Evolutionary conservation across 2,888 invertebrate species (phyloP), one percentile per base, ranked within the genome.

Genomic region (Campopleginae sp.): DNA sequence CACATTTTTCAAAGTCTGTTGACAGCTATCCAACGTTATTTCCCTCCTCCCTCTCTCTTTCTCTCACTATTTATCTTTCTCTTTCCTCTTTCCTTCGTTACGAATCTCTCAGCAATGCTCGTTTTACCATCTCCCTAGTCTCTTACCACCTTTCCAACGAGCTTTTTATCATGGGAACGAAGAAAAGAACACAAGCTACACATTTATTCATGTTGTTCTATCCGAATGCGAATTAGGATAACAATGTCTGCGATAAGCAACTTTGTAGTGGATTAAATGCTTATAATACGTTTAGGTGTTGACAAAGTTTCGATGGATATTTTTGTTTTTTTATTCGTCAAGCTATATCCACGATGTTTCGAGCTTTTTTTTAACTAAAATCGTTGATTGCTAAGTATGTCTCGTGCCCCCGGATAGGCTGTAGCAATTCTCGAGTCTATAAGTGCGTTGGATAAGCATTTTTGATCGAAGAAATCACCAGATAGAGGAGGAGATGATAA

Each of bases 1-100:
- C 91, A 92, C 92, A 92, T 92, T 92, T 92, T 92, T 92, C 92
- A 92, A 91, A 91, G 90, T 88, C 88, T 86, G 91, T 89, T 91
- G 92, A 92, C 92, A 91, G 92, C 91, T 91, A 91, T 90, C 74
- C 85, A 66, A 80, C 83, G 82, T 87, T 84, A 85, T 78, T 85
- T 54, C 78, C 75, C 84, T 61, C 78, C 76, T 58, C 68, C 63
- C 68, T 77, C 44, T 84, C 82, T 86, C 85, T 83, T 71, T 84
- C 77, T 75, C 65, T 31, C 61, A 66, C 48, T 77, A 54, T 75
- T 58, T 65, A 51, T 72, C 80, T 85, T 23, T 84, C 82, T 86
- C 85, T 84, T 72, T 85, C 77, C 68, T 70, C 27, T 61, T 66
- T 51, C 66, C 65, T 76, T 61, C 63, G 44, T 31, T 19, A 19